A percentile compares a stretch with the other conserved stretches of the same genome.
Evolutionary conservation across 2,113 vertebrate species (phyloP).

Genomic region (Ptilorrhoa leucosticta): DNA sequence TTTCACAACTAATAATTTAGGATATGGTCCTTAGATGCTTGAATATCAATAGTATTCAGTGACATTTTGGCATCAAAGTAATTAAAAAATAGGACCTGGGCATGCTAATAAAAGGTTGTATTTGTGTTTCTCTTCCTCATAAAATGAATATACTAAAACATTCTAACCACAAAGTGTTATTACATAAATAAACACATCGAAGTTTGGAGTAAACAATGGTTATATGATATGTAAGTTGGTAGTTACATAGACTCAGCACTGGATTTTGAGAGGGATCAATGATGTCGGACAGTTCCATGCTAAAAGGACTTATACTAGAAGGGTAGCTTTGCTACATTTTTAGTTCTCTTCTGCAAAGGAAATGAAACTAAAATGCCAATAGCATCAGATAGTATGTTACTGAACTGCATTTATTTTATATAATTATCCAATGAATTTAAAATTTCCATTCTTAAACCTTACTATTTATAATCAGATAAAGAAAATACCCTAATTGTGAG

Average conservation of each 20-base stretch:
- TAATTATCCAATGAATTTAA: not conserved
- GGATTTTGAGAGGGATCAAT: not conserved
- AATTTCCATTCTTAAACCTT: not conserved
- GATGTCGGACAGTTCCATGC: not conserved
- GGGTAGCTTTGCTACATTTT: not conserved
- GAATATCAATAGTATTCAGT: not conserved
- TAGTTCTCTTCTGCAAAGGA: not conserved
- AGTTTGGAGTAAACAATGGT: not conserved
- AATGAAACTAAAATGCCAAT: not conserved
- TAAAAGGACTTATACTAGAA: not conserved
- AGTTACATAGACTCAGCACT: not conserved
- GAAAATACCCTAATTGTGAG: not conserved
- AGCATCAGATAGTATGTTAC: no score
- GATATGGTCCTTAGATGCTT: not conserved
- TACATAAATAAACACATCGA: not conserved
- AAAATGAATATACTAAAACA: not conserved
- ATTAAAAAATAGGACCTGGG: not conserved
- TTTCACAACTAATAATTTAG: slow-evolving; percentile 6
- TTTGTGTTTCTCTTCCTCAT: not conserved
- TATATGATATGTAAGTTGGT: not conserved
- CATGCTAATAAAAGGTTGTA: not conserved
- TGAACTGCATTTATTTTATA: not conserved
- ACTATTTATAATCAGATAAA: not conserved
- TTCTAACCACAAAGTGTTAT: not conserved
- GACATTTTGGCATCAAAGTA: not conserved